Conservation (phyloP, 2,888 invertebrate species). For the Prenolepis imparis region DNA sequence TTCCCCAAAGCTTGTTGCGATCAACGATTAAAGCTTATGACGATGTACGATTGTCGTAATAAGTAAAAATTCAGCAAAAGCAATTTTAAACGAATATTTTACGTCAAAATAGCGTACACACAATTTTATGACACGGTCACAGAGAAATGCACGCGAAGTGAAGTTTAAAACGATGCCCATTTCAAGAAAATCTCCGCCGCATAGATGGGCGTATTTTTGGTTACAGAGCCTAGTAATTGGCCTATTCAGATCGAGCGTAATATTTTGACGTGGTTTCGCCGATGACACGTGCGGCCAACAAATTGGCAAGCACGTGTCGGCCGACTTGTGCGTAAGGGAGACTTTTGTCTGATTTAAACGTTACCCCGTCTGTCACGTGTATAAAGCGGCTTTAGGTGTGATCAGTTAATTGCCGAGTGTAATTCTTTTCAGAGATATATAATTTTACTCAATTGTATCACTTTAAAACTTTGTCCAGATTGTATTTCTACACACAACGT, state of each 20-base stretch:
- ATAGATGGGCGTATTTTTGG: slow-evolving; percentile 69
- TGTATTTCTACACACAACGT: neutral
- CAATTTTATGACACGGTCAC: neutral
- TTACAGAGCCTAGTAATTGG: slow-evolving; percentile 77
- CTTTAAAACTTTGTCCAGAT: neutral
- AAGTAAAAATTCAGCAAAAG: neutral
- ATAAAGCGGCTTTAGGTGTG: slow-evolving; percentile 57
- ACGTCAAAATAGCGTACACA: neutral
- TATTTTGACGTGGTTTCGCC: slow-evolving; percentile 84
- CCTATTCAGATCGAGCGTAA: slow-evolving; percentile 82
- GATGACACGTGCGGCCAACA: slow-evolving; percentile 81
- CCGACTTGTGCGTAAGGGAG: slow-evolving; percentile 66
- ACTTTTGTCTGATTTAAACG: slow-evolving; percentile 72
- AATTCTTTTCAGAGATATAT: neutral
- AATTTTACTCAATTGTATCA: slow-evolving; percentile 2
- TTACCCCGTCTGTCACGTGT: slow-evolving; percentile 59
- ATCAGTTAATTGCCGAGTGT: slow-evolving; percentile 58
- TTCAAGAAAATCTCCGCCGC: slow-evolving; percentile 35
- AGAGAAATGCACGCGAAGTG: neutral
- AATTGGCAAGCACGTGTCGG: slow-evolving; percentile 80
- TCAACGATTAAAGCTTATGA: too few relatives aligned
- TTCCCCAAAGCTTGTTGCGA: neutral
- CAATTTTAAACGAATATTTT: neutral
- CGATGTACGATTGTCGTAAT: neutral
- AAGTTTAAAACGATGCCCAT: slow-evolving; percentile 50